Evolutionary conservation across 2,888 invertebrate species (phyloP).

Genomic region (Noctua janthina): DNA sequence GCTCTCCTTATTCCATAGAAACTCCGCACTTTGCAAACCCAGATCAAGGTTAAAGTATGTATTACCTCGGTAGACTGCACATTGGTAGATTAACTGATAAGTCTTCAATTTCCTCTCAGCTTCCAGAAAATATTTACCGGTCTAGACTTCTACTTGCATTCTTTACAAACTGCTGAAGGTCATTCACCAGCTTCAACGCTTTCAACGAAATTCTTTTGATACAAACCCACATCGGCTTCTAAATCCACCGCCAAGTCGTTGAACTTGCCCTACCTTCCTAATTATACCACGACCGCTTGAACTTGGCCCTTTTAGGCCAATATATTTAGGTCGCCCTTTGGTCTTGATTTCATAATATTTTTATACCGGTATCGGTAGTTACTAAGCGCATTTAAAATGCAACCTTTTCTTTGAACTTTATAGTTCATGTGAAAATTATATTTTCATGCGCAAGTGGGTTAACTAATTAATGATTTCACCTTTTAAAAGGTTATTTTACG

Average conservation of each 20-base stretch:
- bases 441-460: neutral
- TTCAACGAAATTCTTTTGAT: neutral
- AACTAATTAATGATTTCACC: neutral
- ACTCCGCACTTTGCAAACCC: too few species aligned
- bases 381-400: constrained; percentile 17
- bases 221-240: neutral
- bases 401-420: constrained; percentile 54
- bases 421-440: constrained; percentile 32
- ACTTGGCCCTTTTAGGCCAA: constrained; percentile 58
- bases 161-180: neutral
- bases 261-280: constrained; percentile 45
- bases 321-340: constrained; percentile 55
- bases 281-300: constrained; percentile 50
- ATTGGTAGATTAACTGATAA: constrained; percentile 1
- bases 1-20: neutral
- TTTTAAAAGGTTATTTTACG: neutral
- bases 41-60: neutral
- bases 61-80: neutral
- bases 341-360: constrained; percentile 24
- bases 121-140: neutral
- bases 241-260: constrained; percentile 27
- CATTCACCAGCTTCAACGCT: neutral
- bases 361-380: constrained; percentile 7
- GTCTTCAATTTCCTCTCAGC: neutral
- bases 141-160: neutral